Percentiles rank a stretch among this genome's conserved stretches.
These are phyloP conservation scores for Elachura formosa DNA, from an alignment of 2,113 vertebrate genomes.

Conservation along the genomic window DNA sequence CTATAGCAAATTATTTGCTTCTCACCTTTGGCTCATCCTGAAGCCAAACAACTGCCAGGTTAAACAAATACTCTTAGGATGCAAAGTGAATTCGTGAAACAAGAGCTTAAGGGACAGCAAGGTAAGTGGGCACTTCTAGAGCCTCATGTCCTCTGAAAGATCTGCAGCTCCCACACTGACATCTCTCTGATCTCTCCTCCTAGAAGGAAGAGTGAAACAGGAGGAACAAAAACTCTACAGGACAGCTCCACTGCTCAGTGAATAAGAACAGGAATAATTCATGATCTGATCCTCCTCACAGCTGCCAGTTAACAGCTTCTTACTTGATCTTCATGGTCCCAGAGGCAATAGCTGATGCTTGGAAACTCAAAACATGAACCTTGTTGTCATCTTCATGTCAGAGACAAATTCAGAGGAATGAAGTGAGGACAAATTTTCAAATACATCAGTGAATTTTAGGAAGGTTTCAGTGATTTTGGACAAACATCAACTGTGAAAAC, in stretches of 20 bases:
- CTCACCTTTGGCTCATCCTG: constrained; percentile 62
- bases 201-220: not conserved
- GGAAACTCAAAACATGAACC: not conserved
- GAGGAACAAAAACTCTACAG: constrained; percentile 44
- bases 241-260: not conserved
- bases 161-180: not conserved
- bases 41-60: constrained; percentile 63
- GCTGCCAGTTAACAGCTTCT: not conserved
- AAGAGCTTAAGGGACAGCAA: not conserved
- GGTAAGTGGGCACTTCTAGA: not conserved
- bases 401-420: not conserved
- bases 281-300: not conserved
- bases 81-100: constrained; percentile 39
- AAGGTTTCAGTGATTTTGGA: not conserved
- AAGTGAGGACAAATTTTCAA: not conserved
- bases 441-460: not conserved
- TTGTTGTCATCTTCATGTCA: not conserved
- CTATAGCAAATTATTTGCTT: constrained; percentile 52
- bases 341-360: not conserved
- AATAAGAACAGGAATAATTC: not conserved
- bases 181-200: not conserved
- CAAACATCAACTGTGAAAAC: not conserved
- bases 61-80: constrained; percentile 62
- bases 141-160: not conserved
- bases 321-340: not conserved